A percentile compares a stretch with the other conserved stretches of the same genome.
These are phyloP conservation scores for Dermochelys coriacea DNA, from an alignment of 2,797 vertebrate genomes.

Conservation along the genomic window DNA sequence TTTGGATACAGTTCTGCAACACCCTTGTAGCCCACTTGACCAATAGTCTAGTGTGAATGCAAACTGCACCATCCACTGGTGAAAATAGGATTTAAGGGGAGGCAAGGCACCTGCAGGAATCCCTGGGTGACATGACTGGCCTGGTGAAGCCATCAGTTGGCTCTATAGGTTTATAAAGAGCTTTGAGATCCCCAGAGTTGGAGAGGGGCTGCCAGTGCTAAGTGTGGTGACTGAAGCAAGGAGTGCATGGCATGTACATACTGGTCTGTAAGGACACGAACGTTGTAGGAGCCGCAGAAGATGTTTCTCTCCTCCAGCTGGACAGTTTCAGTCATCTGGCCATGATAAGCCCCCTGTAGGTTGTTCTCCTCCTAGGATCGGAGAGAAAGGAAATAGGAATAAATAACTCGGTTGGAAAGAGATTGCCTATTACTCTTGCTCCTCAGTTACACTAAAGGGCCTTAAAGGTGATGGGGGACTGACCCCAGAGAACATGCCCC, in stretches of 20 bases:
- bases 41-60: neutral
- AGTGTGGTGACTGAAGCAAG: neutral
- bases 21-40: neutral
- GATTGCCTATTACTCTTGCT: neutral
- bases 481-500: neutral
- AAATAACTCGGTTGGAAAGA: neutral
- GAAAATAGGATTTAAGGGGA: neutral
- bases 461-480: neutral
- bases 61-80: neutral
- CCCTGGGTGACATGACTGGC: accelerated
- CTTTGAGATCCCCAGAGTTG: neutral
- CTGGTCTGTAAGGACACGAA: slow-evolving; percentile 78
- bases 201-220: neutral
- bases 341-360: slow-evolving; percentile 79
- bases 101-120: neutral
- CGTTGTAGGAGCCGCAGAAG: slow-evolving; percentile 88
- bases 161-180: neutral
- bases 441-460: neutral
- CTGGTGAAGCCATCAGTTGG: neutral
- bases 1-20: neutral
- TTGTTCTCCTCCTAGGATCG: slow-evolving; percentile 48
- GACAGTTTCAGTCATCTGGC: slow-evolving; percentile 80
- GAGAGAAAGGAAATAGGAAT: neutral
- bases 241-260: slow-evolving; percentile 57
- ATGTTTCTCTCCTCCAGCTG: slow-evolving; percentile 91